phyloP scores from a whole-genome alignment of 1,140 invertebrate genomes.

The Colletes gigas region DNA sequence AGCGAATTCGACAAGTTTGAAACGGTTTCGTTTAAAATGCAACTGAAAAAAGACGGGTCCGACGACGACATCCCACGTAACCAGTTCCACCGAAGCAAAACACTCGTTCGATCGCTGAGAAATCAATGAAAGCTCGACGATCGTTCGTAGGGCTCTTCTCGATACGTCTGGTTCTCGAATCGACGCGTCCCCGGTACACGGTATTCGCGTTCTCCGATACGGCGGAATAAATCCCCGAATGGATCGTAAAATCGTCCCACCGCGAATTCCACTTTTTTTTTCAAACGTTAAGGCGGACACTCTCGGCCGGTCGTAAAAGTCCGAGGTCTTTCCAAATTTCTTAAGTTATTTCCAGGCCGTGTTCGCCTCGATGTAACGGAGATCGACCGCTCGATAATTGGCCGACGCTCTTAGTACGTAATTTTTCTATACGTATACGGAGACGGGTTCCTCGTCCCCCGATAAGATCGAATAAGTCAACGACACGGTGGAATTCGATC shows the following conservation, averaged over 20 bases:
- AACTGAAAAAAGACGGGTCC: background rate
- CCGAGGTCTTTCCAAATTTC: conserved; percentile 39
- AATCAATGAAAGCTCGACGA: background rate
- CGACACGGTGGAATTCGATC: background rate
- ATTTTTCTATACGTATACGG: background rate
- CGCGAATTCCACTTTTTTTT: conserved; percentile 25
- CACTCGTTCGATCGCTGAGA: background rate
- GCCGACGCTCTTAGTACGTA: background rate
- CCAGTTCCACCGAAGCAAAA: background rate
- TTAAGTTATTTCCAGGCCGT: conserved; percentile 21
- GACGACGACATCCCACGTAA: background rate
- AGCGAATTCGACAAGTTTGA: too few species aligned
- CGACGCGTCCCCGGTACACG: background rate
- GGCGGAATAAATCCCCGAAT: conserved; percentile 45
- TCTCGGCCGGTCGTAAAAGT: conserved; percentile 49
- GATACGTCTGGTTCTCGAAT: background rate
- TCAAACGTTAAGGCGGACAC: conserved; percentile 39
- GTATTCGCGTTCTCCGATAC: conserved; percentile 10
- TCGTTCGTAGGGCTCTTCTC: background rate
- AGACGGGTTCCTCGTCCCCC: background rate
- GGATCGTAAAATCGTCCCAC: conserved; percentile 51
- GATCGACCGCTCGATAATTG: conserved; percentile 56
- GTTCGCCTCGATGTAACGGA: background rate
- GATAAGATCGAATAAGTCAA: conserved; percentile 11
- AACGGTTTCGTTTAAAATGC: background rate